phyloP scores from a whole-genome alignment of 2,888 invertebrate species.

The Druceiella hillmani region DNA sequence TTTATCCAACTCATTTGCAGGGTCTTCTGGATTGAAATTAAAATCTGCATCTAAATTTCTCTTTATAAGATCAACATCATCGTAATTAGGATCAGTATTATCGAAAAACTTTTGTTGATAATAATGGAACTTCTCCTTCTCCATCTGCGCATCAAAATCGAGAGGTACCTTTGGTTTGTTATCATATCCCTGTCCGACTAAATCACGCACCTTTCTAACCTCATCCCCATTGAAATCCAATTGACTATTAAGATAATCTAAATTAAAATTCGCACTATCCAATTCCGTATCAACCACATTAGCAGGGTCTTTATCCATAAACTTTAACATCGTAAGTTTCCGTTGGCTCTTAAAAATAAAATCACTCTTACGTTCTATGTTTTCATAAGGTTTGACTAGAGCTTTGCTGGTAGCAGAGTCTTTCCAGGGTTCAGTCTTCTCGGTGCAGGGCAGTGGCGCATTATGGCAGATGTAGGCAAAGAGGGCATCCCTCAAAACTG shows the following conservation, averaged over 20 bases:
- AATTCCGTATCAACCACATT: slow-evolving; percentile 41
- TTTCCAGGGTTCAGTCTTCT: too few species aligned
- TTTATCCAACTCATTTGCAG: slow-evolving; percentile 40
- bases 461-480: slow-evolving; percentile 84
- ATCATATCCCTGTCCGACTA: slow-evolving; percentile 41
- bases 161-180: slow-evolving; percentile 35
- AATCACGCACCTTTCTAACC: slow-evolving; percentile 42
- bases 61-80: slow-evolving; percentile 46
- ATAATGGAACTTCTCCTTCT: slow-evolving; percentile 43
- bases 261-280: slow-evolving; percentile 41
- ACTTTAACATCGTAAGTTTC: too few species aligned
- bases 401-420: too few species aligned
- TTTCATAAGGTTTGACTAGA: too few species aligned
- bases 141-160: slow-evolving; percentile 51
- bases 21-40: slow-evolving; percentile 47
- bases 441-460: slow-evolving; percentile 69
- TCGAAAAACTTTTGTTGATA: slow-evolving; percentile 43
- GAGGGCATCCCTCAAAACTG: slow-evolving; percentile 72
- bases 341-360: too few species aligned
- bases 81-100: slow-evolving; percentile 39
- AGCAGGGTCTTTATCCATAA: too few species aligned
- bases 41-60: slow-evolving; percentile 49
- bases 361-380: too few species aligned
- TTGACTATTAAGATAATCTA: slow-evolving; percentile 44
- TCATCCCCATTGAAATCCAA: slow-evolving; percentile 43